These are phyloP conservation scores for Ptycholaimellus sp. DNA, from an alignment of 2,888 invertebrate genomes.

Conservation along the genomic window DNA sequence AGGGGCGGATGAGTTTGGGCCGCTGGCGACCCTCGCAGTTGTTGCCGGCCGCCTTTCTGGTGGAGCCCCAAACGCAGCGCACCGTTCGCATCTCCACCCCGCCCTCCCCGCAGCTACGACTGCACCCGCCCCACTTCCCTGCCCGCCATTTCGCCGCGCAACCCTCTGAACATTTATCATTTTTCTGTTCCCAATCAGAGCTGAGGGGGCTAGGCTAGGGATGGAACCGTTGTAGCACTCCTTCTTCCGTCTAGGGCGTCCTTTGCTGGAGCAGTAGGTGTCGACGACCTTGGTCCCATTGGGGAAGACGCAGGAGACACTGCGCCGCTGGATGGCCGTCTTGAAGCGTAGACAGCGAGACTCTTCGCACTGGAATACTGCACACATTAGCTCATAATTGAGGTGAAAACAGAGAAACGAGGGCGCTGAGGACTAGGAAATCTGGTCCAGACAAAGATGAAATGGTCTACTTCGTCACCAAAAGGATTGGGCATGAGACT, in stretches of 20 bases:
- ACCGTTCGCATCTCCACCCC: constrained; percentile 62
- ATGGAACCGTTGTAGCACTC: constrained; percentile 52
- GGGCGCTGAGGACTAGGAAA: too few relatives aligned
- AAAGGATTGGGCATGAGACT: too few relatives aligned
- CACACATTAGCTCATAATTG: too few relatives aligned
- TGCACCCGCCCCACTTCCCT: constrained; percentile 69
- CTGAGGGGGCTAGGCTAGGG: too few relatives aligned
- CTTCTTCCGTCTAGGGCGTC: constrained; percentile 46
- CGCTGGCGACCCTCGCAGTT: not conserved
- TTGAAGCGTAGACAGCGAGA: constrained; percentile 51
- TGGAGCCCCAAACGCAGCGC: constrained; percentile 56
- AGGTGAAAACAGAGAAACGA: too few relatives aligned
- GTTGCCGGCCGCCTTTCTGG: not conserved
- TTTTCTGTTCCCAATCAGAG: not conserved
- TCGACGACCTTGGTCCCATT: constrained; percentile 34
- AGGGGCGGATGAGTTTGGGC: not conserved
- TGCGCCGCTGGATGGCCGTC: constrained; percentile 49
- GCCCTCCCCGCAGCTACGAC: constrained; percentile 49
- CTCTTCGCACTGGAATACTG: constrained; percentile 37
- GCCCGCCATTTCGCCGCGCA: constrained; percentile 53
- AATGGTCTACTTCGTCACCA: too few relatives aligned
- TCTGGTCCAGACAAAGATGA: too few relatives aligned
- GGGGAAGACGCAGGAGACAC: constrained; percentile 37
- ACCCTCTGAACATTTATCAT: constrained; percentile 1
- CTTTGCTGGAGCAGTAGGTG: constrained; percentile 42